phyloP scores from a whole-genome alignment of 2,113 vertebrate genomes.

The Platycercus adscitus region DNA sequence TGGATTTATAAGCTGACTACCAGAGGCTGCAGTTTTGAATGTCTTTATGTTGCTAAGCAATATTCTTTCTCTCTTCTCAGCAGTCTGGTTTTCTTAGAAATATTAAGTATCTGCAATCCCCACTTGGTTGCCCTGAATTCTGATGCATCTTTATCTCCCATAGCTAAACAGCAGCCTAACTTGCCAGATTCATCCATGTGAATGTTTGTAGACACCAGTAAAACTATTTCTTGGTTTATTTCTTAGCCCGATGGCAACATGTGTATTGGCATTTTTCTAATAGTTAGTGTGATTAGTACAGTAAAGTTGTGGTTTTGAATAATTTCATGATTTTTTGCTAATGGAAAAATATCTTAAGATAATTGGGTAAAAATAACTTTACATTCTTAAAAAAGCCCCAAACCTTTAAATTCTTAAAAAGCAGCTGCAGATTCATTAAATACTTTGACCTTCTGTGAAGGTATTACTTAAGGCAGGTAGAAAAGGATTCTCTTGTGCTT shows the following conservation, averaged over 20 bases:
- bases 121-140: neutral
- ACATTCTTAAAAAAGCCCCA: rapidly evolving
- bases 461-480: neutral
- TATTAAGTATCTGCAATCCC: neutral
- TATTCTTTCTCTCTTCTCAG: neutral
- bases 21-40: neutral
- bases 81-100: neutral
- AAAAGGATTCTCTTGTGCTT: neutral
- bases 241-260: neutral
- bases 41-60: neutral
- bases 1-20: neutral
- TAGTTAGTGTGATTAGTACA: neutral
- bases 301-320: neutral
- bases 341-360: neutral
- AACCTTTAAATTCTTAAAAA: neutral
- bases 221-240: neutral
- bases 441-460: neutral
- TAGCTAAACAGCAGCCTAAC: neutral
- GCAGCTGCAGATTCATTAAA: neutral
- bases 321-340: neutral
- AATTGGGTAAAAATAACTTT: neutral
- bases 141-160: neutral
- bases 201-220: neutral
- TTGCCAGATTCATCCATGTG: neutral
- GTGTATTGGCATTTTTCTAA: neutral